Evolutionary conservation across 2,888 invertebrate species (phyloP).

Genomic region (Andrena marginata): DNA sequence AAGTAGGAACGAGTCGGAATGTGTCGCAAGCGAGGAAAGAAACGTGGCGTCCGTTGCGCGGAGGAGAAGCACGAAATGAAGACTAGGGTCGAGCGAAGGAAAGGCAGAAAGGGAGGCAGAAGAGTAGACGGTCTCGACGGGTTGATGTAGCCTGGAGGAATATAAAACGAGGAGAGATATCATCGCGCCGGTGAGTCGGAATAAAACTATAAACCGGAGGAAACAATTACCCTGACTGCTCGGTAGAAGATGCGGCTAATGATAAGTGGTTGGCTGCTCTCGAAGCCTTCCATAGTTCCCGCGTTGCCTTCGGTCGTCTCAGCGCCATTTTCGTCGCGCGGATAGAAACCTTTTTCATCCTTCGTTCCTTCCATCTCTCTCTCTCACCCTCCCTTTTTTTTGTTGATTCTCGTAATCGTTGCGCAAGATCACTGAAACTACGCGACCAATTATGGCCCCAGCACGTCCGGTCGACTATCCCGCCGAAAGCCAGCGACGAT

Average conservation of each 20-base stretch:
- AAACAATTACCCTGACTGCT: conserved; percentile 83
- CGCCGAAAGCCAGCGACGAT: conserved; percentile 6
- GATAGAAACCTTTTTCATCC: conserved; percentile 40
- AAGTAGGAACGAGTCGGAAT: background rate
- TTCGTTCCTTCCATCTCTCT: background rate
- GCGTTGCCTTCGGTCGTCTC: conserved; percentile 67
- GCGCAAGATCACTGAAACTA: conserved; percentile 65
- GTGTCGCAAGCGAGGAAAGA: background rate
- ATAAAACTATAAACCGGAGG: conserved; percentile 84
- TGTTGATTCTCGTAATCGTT: conserved; percentile 62
- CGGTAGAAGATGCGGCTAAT: conserved; percentile 83
- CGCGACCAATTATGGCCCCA: conserved; percentile 62
- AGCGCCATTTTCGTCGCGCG: conserved; percentile 66
- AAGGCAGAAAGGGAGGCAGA: conserved; percentile 53
- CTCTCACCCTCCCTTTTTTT: conserved; percentile 32
- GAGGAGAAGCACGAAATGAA: conserved; percentile 17
- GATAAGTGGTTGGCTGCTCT: conserved; percentile 81
- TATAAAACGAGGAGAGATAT: conserved; percentile 83
- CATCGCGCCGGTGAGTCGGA: conserved; percentile 81
- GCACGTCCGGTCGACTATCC: conserved; percentile 8
- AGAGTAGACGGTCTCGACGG: conserved; percentile 75
- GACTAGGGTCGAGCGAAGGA: conserved; percentile 39
- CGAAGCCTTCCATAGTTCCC: conserved; percentile 62
- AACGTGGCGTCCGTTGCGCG: conserved; percentile 3
- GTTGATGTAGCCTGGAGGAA: conserved; percentile 78